phyloP scores from a whole-genome alignment of 2,888 invertebrate species.

The Cataglyphis albicans region DNA sequence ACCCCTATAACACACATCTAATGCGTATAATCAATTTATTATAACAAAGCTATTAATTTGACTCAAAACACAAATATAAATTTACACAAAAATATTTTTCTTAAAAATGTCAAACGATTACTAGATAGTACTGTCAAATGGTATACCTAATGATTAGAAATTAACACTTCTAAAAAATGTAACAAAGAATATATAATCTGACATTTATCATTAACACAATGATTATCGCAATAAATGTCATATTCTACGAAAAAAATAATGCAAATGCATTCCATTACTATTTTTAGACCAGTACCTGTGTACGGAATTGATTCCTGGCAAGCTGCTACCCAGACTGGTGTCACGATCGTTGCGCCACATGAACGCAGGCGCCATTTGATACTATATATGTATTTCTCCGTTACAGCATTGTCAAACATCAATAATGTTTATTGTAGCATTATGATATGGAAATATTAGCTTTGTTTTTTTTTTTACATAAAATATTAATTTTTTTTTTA shows the following conservation, averaged over 20 bases:
- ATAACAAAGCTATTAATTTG: background rate
- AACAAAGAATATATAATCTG: background rate
- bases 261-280: conserved; percentile 9
- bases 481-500: background rate
- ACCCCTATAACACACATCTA: background rate
- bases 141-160: background rate
- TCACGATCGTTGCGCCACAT: conserved; percentile 33
- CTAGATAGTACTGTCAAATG: conserved; percentile 3
- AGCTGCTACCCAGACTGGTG: conserved; percentile 44
- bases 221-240: background rate
- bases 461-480: background rate
- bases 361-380: conserved; percentile 62
- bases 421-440: conserved; percentile 27
- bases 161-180: background rate
- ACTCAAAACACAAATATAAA: background rate
- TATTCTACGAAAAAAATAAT: background rate
- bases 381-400: conserved; percentile 10
- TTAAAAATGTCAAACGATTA: background rate
- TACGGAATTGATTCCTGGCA: conserved; percentile 52
- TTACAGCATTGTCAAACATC: conserved; percentile 17
- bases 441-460: conserved; percentile 3
- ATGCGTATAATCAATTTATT: background rate
- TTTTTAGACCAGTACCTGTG: conserved; percentile 36
- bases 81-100: background rate
- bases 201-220: conserved; percentile 6